These are phyloP conservation scores for Sakesphorus luctuosus DNA, from an alignment of 2,113 vertebrate genomes.

Conservation along the genomic window DNA sequence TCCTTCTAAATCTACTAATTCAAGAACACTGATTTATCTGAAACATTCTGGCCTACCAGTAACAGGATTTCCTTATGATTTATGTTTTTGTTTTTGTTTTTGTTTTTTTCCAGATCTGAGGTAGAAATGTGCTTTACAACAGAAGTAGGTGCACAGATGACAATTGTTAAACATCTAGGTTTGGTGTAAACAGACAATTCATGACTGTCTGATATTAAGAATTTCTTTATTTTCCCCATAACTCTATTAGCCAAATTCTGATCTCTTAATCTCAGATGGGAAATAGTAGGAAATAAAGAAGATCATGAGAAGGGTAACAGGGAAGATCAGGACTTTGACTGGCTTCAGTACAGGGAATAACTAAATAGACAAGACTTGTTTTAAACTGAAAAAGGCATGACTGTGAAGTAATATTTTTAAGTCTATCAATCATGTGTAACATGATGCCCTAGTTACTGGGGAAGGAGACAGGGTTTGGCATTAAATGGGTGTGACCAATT, in stretches of 20 bases:
- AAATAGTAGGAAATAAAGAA: neutral
- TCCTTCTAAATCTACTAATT: neutral
- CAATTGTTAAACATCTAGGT: neutral
- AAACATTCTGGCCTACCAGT: neutral
- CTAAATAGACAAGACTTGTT: neutral
- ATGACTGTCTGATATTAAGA: neutral
- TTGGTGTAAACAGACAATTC: neutral
- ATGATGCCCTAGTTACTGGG: neutral
- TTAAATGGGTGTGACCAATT: neutral
- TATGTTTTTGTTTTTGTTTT: neutral
- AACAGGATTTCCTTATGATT: accelerated
- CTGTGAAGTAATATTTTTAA: neutral
- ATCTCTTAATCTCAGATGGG: neutral
- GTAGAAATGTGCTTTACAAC: neutral
- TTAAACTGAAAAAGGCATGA: neutral
- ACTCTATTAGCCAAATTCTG: neutral
- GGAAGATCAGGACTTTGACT: neutral
- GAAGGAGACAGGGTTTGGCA: neutral
- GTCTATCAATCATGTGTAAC: neutral
- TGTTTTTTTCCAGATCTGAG: neutral
- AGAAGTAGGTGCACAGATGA: neutral
- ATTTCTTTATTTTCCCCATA: neutral
- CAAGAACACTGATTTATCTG: neutral
- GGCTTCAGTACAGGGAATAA: neutral
- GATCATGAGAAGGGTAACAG: neutral